These are phyloP conservation scores for Lepus townsendii DNA, from an alignment of 2,797 vertebrate genomes.

Conservation along the genomic window DNA sequence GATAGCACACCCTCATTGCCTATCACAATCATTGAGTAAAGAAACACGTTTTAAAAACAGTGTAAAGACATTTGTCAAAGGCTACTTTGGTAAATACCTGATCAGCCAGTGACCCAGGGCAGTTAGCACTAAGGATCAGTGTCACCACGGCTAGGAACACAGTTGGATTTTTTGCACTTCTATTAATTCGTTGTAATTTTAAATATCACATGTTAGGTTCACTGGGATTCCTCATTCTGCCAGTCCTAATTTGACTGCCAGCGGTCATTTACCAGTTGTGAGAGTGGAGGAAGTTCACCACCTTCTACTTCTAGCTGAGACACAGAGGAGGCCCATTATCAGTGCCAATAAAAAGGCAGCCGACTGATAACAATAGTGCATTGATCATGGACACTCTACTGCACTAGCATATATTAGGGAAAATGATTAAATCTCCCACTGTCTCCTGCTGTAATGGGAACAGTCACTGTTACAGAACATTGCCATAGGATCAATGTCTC, in stretches of 20 bases:
- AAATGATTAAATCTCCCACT: slow-evolving; percentile 80
- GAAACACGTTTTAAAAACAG: neutral
- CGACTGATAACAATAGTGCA: slow-evolving; percentile 68
- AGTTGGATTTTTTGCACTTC: slow-evolving; percentile 21
- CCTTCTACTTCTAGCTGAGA: slow-evolving; percentile 48
- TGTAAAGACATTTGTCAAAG: slow-evolving; percentile 17
- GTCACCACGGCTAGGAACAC: neutral
- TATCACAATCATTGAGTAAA: slow-evolving; percentile 41
- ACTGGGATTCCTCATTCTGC: neutral
- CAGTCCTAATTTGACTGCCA: slow-evolving; percentile 43
- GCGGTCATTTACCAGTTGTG: neutral
- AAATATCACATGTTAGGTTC: neutral
- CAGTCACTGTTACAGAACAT: slow-evolving; percentile 85
- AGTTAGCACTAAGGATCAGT: neutral
- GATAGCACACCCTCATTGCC: neutral
- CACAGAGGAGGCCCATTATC: slow-evolving; percentile 75
- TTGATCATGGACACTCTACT: slow-evolving; percentile 78
- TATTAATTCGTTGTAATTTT: neutral
- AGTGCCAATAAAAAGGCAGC: slow-evolving; percentile 73
- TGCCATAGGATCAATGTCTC: slow-evolving; percentile 84
- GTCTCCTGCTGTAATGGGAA: slow-evolving; percentile 81
- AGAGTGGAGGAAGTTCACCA: slow-evolving; percentile 9
- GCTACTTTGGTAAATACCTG: neutral
- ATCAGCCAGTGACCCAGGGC: neutral
- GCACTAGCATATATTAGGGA: slow-evolving; percentile 76